These are phyloP conservation scores for Labrus mixtus DNA, from an alignment of 2,113 vertebrate genomes.

Conservation along the genomic window DNA sequence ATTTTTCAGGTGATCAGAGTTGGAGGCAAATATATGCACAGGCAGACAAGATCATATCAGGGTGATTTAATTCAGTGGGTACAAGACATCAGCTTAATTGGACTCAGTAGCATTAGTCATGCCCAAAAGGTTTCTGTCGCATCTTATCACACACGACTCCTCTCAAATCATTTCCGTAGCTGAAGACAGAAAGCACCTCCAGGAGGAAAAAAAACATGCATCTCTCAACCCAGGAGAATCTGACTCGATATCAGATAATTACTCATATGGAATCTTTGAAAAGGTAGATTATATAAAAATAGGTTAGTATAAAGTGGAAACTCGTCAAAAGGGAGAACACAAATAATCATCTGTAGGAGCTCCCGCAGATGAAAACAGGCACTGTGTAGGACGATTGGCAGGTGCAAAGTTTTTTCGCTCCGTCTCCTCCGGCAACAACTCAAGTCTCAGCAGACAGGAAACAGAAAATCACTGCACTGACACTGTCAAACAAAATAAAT, in stretches of 20 bases:
- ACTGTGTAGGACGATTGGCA: constrained; percentile 34
- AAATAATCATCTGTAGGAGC: neutral
- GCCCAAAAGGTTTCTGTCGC: constrained; percentile 72
- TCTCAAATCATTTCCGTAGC: constrained; percentile 58
- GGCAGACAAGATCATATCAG: constrained; percentile 70
- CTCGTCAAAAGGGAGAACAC: neutral
- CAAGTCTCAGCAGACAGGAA: constrained; percentile 15
- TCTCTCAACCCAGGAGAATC: constrained; percentile 34
- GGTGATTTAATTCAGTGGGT: constrained; percentile 71
- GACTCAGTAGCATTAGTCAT: constrained; percentile 72
- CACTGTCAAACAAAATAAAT: constrained; percentile 51
- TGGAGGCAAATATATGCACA: constrained; percentile 70
- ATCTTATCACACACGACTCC: constrained; percentile 55
- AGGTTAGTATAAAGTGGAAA: constrained; percentile 8
- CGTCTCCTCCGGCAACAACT: constrained; percentile 29
- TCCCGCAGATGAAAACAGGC: constrained; percentile 19
- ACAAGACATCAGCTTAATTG: constrained; percentile 75
- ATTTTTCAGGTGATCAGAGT: constrained; percentile 60
- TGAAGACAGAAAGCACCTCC: constrained; percentile 40
- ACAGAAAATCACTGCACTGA: constrained; percentile 47
- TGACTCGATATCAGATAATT: constrained; percentile 56
- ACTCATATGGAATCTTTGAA: constrained; percentile 20
- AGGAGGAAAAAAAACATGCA: constrained; percentile 24
- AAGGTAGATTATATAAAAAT: constrained; percentile 6
- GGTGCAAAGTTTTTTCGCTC: constrained; percentile 32